These are phyloP conservation scores for Phainopepla nitens DNA, from an alignment of 2,113 vertebrate species.

Conservation along the genomic window DNA sequence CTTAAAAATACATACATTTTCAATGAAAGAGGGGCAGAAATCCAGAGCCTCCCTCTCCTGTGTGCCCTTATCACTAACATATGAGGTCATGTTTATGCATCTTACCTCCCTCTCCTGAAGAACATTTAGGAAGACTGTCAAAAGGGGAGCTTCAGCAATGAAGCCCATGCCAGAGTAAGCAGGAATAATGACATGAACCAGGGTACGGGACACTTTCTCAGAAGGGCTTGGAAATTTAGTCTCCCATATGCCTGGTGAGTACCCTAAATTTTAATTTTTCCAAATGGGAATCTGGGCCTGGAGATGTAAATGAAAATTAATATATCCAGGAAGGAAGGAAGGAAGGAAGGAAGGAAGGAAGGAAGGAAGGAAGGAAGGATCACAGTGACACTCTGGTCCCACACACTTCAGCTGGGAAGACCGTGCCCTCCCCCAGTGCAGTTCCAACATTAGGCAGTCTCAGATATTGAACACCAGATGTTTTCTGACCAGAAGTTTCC, in stretches of 20 bases:
- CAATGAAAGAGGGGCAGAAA: not conserved
- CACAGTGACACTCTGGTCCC: not conserved
- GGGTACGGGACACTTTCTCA: not conserved
- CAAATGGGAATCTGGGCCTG: not conserved
- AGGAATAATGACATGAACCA: not conserved
- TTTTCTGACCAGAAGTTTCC: not conserved
- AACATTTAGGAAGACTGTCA: not conserved
- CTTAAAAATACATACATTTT: not conserved
- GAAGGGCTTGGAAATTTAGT: not conserved
- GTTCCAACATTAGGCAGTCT: not conserved
- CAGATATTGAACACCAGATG: not conserved
- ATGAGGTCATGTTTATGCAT: not conserved
- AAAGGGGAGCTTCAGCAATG: not conserved
- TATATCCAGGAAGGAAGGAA: not conserved
- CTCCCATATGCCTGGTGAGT: not conserved
- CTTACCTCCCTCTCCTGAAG: not conserved
- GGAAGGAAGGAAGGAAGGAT: not conserved
- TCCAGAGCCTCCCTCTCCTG: not conserved
- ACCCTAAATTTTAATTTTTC: not conserved
- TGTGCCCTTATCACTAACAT: not conserved
- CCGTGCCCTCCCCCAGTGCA: not conserved
- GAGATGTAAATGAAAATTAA: not conserved
- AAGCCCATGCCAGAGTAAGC: not conserved
- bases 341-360: not conserved
- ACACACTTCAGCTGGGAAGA: not conserved